Evolutionary conservation across 2,888 invertebrate species (phyloP).

Genomic region (Amphipoea oculea): DNA sequence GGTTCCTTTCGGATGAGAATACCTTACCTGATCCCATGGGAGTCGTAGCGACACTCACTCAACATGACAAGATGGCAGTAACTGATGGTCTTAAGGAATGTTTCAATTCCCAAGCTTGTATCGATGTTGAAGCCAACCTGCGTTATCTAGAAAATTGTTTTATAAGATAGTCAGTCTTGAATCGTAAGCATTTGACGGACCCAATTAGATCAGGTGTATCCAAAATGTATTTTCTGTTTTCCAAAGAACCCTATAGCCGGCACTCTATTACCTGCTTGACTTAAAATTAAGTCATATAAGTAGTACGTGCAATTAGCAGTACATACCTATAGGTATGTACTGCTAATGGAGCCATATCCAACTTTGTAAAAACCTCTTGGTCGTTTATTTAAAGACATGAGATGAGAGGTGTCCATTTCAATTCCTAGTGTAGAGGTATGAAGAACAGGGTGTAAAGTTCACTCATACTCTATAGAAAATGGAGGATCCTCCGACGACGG

Average conservation of each 20-base stretch:
- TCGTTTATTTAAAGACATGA: not conserved
- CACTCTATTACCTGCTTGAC: not conserved
- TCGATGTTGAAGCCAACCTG: not conserved
- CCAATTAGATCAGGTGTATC: not conserved
- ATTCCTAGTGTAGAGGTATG: not conserved
- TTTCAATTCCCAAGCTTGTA: slow-evolving; percentile 3
- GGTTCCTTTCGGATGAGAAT: not conserved
- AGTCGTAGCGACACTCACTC: not conserved
- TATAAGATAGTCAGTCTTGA: not conserved
- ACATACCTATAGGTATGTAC: too few relatives aligned
- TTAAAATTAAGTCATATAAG: too few relatives aligned
- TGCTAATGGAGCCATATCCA: not conserved
- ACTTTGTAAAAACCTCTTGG: not conserved
- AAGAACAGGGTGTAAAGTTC: too few relatives aligned
- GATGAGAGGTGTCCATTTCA: not conserved
- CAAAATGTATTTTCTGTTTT: not conserved
- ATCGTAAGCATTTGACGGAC: not conserved
- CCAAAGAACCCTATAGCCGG: not conserved
- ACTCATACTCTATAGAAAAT: too few relatives aligned
- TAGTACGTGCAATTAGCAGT: too few relatives aligned
- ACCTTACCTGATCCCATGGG: not conserved
- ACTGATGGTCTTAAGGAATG: slow-evolving; percentile 10
- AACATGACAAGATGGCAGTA: slow-evolving; percentile 15
- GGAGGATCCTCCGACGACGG: too few relatives aligned
- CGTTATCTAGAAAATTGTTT: not conserved